Evolutionary conservation across 2,888 invertebrate genomes (phyloP).

Genomic region (Lumbricus terrestris): DNA sequence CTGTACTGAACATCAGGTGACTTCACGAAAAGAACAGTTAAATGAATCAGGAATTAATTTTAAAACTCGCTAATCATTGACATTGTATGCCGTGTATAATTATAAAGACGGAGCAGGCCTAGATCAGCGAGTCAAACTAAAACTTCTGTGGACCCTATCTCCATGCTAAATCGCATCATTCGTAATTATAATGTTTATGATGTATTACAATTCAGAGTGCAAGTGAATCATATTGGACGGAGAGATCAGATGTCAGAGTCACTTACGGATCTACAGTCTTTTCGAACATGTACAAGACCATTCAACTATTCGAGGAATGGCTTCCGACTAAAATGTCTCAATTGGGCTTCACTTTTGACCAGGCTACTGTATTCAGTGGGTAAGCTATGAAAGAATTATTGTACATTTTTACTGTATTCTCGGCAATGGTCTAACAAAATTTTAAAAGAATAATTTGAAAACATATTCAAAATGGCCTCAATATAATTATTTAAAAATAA

Average conservation of each 20-base stretch:
- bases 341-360: slow-evolving; percentile 18
- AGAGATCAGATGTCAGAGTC: background rate
- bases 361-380: slow-evolving; percentile 24
- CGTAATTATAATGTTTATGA: background rate
- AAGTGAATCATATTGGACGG: slow-evolving; percentile 19
- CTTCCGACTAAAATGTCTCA: background rate
- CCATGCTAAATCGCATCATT: background rate
- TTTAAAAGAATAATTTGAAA: too few species aligned
- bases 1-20: too few species aligned
- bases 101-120: too few species aligned
- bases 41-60: too few species aligned
- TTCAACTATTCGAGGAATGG: slow-evolving; percentile 23
- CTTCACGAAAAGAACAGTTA: too few species aligned
- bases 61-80: too few species aligned
- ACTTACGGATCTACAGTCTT: background rate
- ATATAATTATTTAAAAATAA: too few species aligned
- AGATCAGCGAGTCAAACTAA: background rate
- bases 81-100: too few species aligned
- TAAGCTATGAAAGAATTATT: background rate
- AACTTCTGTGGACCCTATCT: too few species aligned
- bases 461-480: too few species aligned
- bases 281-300: slow-evolving; percentile 17
- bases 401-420: too few species aligned
- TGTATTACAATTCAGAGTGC: background rate
- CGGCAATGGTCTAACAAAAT: too few species aligned